Evolutionary conservation across 2,888 invertebrate species (phyloP), one percentile per base, ranked within the genome.

Genomic region (Elegia similella): DNA sequence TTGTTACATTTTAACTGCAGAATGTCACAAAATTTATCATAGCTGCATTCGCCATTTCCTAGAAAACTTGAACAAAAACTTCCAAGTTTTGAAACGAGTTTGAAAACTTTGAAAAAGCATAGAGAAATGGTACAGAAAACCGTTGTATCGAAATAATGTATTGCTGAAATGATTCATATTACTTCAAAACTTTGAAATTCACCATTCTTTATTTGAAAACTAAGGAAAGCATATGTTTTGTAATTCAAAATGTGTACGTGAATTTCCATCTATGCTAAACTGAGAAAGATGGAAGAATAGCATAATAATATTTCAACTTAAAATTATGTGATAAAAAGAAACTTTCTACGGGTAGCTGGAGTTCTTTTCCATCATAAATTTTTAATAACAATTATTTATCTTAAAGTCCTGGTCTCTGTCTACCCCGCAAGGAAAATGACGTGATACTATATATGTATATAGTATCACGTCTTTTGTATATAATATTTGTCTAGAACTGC

Each of bases 11-110:
- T 61, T 55, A 64, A 65, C 65, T 68, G 59, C 59, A 57, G 63
- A 69, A 67, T 64, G 42, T 56, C 58, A 60, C 59, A 55, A 48
- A 56, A 61, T 64, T 61, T 59, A 59, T 65, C 59, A 56, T 16
- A 13, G 16, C 23, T 46, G 46, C 30, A 17, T 50, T 50, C 38
- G 50, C 50, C 48, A 23, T 54, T 44, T 53, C 12, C 23, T 13
- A 23, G 42, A 23, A 42, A 38, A 38, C 23, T 52, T 42, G 34
- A 52, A 53, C 47, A 57, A 42, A 38, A 50, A 34, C 34, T 50
- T 50, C 13, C 56, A 59, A 56, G 53, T 56, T 52, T 42, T 50
- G 17, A 34, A 50, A 50, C 50, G 34, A 50, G 50, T 17, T 46
- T 44, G 50, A 7, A 34, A 50, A 50, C 34, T 50, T 50, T 50